These are phyloP conservation scores for Pandemis heparana DNA, from an alignment of 2,888 invertebrate genomes.

Conservation along the genomic window DNA sequence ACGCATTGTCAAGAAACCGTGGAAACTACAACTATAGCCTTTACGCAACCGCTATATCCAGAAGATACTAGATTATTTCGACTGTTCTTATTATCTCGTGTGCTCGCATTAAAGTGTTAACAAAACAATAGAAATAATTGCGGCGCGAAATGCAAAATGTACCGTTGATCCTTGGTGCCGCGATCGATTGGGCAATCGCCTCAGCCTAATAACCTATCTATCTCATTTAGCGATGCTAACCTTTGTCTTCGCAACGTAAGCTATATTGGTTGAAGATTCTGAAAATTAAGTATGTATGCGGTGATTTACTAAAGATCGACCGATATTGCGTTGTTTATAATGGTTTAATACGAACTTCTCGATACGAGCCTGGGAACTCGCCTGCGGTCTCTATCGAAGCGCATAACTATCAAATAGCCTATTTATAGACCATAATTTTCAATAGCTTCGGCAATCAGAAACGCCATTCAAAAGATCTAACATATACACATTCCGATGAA, in stretches of 20 bases:
- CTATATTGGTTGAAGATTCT: neutral
- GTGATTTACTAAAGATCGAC: neutral
- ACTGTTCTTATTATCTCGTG: slow-evolving; percentile 64
- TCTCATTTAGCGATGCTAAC: slow-evolving; percentile 11
- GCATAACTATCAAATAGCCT: slow-evolving; percentile 27
- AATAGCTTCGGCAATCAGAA: slow-evolving; percentile 31
- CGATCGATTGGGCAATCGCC: slow-evolving; percentile 37
- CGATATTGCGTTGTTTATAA: slow-evolving; percentile 23
- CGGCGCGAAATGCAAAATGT: slow-evolving; percentile 35
- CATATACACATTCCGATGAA: slow-evolving; percentile 20
- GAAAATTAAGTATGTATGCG: neutral
- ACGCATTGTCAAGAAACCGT: slow-evolving; percentile 80
- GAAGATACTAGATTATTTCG: slow-evolving; percentile 75
- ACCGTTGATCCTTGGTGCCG: slow-evolving; percentile 36
- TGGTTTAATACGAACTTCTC: slow-evolving; percentile 24
- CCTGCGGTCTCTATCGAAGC: slow-evolving; percentile 27
- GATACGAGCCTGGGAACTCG: slow-evolving; percentile 24
- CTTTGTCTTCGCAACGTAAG: slow-evolving; percentile 19
- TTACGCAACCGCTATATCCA: slow-evolving; percentile 81
- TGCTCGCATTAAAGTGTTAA: slow-evolving; percentile 46
- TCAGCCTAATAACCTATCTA: slow-evolving; percentile 31
- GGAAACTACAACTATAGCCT: slow-evolving; percentile 72
- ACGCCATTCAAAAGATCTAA: slow-evolving; percentile 20
- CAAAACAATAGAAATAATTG: slow-evolving; percentile 45
- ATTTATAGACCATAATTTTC: slow-evolving; percentile 29